Evolutionary conservation across 2,888 invertebrate genomes (phyloP), one percentile per base, ranked within the genome.

Genomic region (Sepioteuthis lessoniana): DNA sequence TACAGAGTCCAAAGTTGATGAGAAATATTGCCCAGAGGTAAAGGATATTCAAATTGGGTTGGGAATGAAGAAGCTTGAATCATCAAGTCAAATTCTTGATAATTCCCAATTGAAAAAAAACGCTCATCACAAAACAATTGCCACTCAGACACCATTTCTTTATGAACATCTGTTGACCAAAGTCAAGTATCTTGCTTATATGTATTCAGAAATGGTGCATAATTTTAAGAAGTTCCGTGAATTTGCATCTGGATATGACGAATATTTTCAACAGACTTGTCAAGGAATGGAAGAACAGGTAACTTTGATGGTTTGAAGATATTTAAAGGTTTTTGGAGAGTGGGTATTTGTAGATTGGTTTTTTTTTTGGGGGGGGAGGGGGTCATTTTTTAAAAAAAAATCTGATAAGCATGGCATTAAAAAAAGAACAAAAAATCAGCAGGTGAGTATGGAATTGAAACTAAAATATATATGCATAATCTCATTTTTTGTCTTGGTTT

Each of bases 161-260:
- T 76, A n/a, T 35, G 76, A 76, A 35, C 16, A 76, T n/a, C 13
- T 76, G n/a, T 5, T 76, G 76, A 16, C 76, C 3, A 13, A 76
- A 76, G 76, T 76, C 1, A n/a, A 35, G n/a, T 76, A n/a, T 19
- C 76, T 76, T 76, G 76, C 76, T 16, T 19, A 3, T 16, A 76
- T 92, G 19, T 92, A 42, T 92, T 42, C 46, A 10, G n/a, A 46
- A 25, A 42, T 92, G 42, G 35, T 46, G 28, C 10, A 92, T n/a
- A 42, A 92, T 16, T 92, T 92, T n/a, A 47, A 92, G 35, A 46
- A 42, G 42, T 92, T 47, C 91, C 91, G 47, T 31, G n/a, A 94
- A 90, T 42, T 50, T 90, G 90, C 76, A 16, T 76, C 90, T 10
- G 7, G 16, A 91, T 91, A 37, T 37, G n/a, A 47, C 90, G 94